Base-by-base conservation (phyloP, 2,797 vertebrate species). In the Pseudomugil gertrudae region DNA sequence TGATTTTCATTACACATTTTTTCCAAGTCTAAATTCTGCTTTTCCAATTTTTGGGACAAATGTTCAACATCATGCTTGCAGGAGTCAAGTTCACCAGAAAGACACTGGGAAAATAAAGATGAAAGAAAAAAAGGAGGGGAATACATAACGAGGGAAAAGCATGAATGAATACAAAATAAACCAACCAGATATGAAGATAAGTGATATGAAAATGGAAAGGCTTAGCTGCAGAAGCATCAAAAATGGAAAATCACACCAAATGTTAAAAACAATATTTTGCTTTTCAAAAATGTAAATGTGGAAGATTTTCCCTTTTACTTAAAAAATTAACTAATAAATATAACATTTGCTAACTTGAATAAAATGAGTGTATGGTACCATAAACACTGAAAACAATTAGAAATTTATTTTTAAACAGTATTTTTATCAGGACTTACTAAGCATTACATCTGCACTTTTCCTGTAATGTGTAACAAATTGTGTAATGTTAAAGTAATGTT, bases 31-130 rank as follows among this genome's bases (percentile, higher is more conserved):
- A 94, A 86, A 81, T 81, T 94, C 87, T 96, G 92, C 86, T 86
- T 95, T 90, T 95, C 95, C 93, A 96, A 84, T 84, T 97, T 92
- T 93, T 94, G 93, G 90, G 94, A 94, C 89, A 97, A 93, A 81
- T 92, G 91, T 86, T 98, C 95, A 93, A 94, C 89, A 79, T 96
- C 94, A 94, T 94, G 95, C 92, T 94, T 95, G 95, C 91, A 92
- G 94, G 95, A 93, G 71, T 95, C 95, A 95, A 98, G 95, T 90
- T 96, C 92, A 95, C 94, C 94, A 90, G 94, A 95, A 94, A 99
- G 94, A 86, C 94, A 96, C 98, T 98, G 94, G 87, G 92, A 90
- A 92, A 90, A 93, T 94, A 95, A 88, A 80, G 63, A 63, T 86
- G 76, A 87, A 87, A 81, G 72, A 76, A 88, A 87, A 93, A 90